These are phyloP conservation scores for Hydroisotoma schaefferi DNA, from an alignment of 2,888 invertebrate species.

Conservation along the genomic window DNA sequence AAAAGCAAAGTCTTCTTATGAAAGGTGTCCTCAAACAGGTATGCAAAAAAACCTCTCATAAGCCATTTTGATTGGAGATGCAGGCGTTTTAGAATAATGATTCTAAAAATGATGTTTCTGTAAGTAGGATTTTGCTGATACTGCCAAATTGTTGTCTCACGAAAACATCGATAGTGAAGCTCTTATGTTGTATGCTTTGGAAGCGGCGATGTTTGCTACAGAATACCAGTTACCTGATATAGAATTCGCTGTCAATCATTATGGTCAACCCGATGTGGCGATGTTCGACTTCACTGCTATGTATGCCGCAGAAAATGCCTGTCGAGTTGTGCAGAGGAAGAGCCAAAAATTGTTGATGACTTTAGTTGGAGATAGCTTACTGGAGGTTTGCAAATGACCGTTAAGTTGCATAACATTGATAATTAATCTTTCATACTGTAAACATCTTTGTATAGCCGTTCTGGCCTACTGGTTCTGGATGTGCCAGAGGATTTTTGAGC, in stretches of 20 bases:
- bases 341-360: slow-evolving; percentile 80
- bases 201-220: slow-evolving; percentile 93
- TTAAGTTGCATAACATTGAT: neutral
- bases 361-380: slow-evolving; percentile 81
- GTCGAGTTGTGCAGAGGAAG: slow-evolving; percentile 69
- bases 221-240: slow-evolving; percentile 77
- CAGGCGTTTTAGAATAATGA: neutral
- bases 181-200: slow-evolving; percentile 82
- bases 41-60: slow-evolving; percentile 46
- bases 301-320: slow-evolving; percentile 95
- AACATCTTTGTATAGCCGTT: slow-evolving; percentile 64
- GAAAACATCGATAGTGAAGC: slow-evolving; percentile 89
- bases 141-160: slow-evolving; percentile 75
- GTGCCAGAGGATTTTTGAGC: slow-evolving; percentile 84
- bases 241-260: slow-evolving; percentile 96
- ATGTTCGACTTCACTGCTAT: slow-evolving; percentile 99
- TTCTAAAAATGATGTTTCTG: neutral
- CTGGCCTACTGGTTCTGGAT: slow-evolving; percentile 99
- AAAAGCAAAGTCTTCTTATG: slow-evolving; percentile 89
- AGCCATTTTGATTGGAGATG: neutral
- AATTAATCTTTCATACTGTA: neutral
- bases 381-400: slow-evolving; percentile 7
- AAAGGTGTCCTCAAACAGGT: slow-evolving; percentile 88
- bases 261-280: slow-evolving; percentile 94
- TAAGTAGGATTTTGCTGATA: slow-evolving; percentile 81